Evolutionary conservation across 2,797 vertebrate genomes (phyloP).

Genomic region (Cuniculus paca): DNA sequence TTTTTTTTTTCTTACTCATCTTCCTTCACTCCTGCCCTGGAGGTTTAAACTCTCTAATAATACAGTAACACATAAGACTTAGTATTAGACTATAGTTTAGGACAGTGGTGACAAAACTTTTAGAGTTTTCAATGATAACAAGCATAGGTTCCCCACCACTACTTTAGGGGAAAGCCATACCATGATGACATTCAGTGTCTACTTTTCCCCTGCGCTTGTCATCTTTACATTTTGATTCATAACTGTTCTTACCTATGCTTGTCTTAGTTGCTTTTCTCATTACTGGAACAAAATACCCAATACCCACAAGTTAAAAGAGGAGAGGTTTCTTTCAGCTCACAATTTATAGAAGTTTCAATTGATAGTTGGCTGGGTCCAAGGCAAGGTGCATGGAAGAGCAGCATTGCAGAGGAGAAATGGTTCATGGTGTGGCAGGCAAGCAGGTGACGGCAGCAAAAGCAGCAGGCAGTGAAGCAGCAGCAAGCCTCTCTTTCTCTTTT

Average conservation of each 20-base stretch:
- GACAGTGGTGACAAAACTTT: neutral
- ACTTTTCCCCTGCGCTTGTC: neutral
- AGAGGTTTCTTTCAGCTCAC: neutral
- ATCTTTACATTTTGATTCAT: neutral
- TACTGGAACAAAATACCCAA: neutral
- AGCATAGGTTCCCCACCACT: neutral
- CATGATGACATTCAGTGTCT: neutral
- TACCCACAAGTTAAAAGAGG: neutral
- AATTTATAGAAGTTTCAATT: neutral
- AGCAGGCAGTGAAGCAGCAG: neutral
- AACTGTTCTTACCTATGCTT: neutral
- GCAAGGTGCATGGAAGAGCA: neutral
- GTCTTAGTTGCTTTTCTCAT: neutral
- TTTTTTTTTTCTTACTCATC: neutral
- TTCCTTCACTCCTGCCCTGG: neutral
- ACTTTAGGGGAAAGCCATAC: neutral
- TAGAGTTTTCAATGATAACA: neutral
- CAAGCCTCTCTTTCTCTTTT: neutral
- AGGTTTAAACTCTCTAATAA: neutral
- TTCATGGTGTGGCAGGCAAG: neutral
- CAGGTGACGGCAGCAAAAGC: no score
- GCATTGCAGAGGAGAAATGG: neutral
- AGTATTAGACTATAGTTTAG: neutral
- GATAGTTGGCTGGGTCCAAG: neutral
- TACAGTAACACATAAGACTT: neutral